These are phyloP conservation scores for Symphodus melops DNA, from an alignment of 2,113 vertebrate genomes.

Conservation along the genomic window DNA sequence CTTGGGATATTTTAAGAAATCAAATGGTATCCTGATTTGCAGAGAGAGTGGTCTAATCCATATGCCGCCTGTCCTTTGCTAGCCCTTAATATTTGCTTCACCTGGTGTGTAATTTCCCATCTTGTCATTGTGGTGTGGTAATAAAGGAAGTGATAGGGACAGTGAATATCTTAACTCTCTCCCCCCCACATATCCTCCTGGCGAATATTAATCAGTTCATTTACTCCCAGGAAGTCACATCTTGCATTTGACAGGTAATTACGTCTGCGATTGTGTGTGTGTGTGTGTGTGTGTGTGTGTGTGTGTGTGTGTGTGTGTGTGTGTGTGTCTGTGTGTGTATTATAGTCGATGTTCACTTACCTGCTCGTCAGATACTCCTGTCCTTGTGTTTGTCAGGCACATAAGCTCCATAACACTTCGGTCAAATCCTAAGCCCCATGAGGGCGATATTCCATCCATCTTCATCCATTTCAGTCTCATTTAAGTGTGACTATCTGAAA, in stretches of 20 bases:
- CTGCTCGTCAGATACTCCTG: neutral
- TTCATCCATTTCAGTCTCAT: slow-evolving; percentile 45
- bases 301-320: neutral
- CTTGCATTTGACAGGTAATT: slow-evolving; percentile 78
- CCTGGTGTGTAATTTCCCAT: slow-evolving; percentile 43
- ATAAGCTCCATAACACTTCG: slow-evolving; percentile 17
- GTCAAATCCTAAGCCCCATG: slow-evolving; percentile 3
- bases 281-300: neutral
- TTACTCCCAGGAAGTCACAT: slow-evolving; percentile 72
- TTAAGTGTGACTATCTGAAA: slow-evolving; percentile 31
- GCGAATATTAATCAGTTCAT: slow-evolving; percentile 77
- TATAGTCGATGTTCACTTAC: neutral
- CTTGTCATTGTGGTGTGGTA: slow-evolving; percentile 44
- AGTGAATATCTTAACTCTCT: slow-evolving; percentile 61
- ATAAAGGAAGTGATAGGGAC: slow-evolving; percentile 53
- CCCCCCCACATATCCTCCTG: neutral
- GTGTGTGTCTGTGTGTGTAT: neutral
- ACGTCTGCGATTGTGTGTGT: slow-evolving; percentile 25
- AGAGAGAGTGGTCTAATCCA: neutral
- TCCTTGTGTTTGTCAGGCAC: neutral
- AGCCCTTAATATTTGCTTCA: slow-evolving; percentile 17
- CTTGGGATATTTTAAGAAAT: slow-evolving; percentile 11
- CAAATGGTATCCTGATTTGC: slow-evolving; percentile 1
- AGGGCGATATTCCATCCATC: slow-evolving; percentile 32
- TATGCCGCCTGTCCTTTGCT: neutral